phyloP scores from a whole-genome alignment of 2,113 vertebrate species.

The Tenebrosternarchus preto region DNA sequence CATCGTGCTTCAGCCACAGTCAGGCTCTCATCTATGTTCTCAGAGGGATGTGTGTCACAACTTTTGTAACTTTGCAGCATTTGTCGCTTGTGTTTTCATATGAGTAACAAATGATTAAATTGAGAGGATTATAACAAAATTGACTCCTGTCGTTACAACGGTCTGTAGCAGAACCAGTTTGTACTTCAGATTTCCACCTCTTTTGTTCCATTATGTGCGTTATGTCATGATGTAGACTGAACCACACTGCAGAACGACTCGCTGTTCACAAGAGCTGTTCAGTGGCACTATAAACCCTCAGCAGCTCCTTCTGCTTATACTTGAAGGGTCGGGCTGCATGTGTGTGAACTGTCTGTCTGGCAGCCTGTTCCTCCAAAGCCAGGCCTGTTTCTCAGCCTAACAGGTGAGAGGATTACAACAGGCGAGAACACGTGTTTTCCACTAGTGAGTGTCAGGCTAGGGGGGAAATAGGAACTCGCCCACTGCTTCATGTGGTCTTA shows the following conservation, averaged over 20 bases:
- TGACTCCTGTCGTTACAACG: too few species aligned
- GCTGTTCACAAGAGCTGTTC: conserved; percentile 6
- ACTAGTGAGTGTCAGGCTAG: conserved; percentile 35
- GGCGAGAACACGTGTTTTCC: conserved; percentile 61
- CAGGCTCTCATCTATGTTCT: too few species aligned
- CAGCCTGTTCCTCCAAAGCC: conserved; percentile 22
- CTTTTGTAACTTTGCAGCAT: too few species aligned
- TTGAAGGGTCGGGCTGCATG: background rate
- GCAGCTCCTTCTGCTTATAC: conserved; percentile 8
- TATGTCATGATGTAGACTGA: background rate
- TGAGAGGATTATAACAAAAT: too few species aligned
- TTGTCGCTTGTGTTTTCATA: too few species aligned
- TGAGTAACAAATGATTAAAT: too few species aligned
- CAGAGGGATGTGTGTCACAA: too few species aligned
- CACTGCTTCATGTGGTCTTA: conserved; percentile 47
- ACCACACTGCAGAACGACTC: background rate
- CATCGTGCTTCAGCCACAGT: too few species aligned
- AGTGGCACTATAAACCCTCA: background rate
- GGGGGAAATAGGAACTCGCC: conserved; percentile 38
- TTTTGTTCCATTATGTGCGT: background rate
- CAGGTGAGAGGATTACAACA: conserved; percentile 64
- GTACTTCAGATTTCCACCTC: background rate
- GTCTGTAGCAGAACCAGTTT: too few species aligned
- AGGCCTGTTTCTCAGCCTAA: conserved; percentile 39
- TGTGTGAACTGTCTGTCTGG: conserved; percentile 29